phyloP scores from a whole-genome alignment of 2,888 invertebrate genomes.

The Chrysodeixis includens region DNA sequence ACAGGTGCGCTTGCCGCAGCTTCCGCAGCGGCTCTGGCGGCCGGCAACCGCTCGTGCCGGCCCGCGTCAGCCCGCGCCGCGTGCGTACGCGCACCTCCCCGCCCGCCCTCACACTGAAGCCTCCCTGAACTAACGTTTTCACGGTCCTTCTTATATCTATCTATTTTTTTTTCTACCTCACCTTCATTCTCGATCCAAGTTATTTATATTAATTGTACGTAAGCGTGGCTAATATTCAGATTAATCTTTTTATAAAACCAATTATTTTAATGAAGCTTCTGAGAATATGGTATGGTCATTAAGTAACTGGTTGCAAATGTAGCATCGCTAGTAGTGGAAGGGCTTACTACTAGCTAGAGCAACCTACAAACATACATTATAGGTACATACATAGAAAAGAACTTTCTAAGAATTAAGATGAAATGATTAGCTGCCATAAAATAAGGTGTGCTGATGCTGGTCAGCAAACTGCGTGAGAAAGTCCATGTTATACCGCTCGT shows the following conservation, averaged over 20 bases:
- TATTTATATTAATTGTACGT: neutral
- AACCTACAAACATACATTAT: constrained; percentile 50
- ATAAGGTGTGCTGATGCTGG: constrained; percentile 71
- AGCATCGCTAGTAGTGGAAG: constrained; percentile 21
- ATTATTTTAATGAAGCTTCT: neutral
- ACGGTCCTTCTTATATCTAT: constrained; percentile 23
- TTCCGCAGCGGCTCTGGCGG: constrained; percentile 82
- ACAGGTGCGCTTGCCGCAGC: constrained; percentile 85
- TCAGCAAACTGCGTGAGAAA: constrained; percentile 81
- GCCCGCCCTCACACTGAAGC: constrained; percentile 78
- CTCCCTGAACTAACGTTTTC: constrained; percentile 74
- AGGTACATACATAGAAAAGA: constrained; percentile 40
- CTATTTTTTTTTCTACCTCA: neutral
- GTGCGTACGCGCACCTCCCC: constrained; percentile 81
- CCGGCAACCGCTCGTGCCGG: constrained; percentile 61
- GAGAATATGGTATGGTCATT: constrained; percentile 40
- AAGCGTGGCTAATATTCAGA: neutral
- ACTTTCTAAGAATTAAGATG: constrained; percentile 59
- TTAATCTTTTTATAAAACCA: neutral
- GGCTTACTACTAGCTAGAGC: constrained; percentile 34
- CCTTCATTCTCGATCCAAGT: neutral
- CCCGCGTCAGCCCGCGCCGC: constrained; percentile 72
- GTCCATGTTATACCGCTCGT: constrained; percentile 70
- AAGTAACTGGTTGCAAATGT: constrained; percentile 21
- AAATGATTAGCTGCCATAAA: constrained; percentile 67